These are phyloP conservation scores for Cochlearius cochlearius DNA, from an alignment of 2,113 vertebrate genomes.

Conservation along the genomic window DNA sequence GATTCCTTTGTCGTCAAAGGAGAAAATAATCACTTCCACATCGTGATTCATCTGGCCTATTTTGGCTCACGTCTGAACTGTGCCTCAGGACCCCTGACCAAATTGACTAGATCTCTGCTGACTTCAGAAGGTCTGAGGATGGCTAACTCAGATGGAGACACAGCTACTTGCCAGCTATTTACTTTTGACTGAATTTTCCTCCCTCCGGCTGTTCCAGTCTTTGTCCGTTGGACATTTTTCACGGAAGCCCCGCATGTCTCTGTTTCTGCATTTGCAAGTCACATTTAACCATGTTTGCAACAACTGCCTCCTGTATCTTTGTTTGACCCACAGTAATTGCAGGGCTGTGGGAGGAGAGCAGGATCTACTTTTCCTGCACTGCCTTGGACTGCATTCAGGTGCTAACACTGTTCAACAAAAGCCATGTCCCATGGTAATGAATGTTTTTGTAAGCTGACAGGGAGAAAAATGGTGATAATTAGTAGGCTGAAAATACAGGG, in stretches of 20 bases:
- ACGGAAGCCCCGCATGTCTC: not conserved
- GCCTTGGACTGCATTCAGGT: not conserved
- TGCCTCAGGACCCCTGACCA: not conserved
- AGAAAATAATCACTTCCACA: not conserved
- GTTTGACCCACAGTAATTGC: not conserved
- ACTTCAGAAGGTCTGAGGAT: not conserved
- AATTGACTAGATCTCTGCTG: not conserved
- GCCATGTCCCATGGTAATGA: not conserved
- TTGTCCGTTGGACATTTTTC: not conserved
- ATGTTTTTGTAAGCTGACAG: not conserved
- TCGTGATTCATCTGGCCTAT: not conserved
- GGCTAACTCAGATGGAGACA: not conserved
- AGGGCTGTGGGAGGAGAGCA: not conserved
- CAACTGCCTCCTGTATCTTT: not conserved
- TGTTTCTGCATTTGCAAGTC: not conserved
- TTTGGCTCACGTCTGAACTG: not conserved
- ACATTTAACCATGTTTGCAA: not conserved
- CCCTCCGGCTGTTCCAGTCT: not conserved
- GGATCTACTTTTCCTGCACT: not conserved
- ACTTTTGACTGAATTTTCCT: not conserved
- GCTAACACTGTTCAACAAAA: not conserved
- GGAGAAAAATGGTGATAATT: not conserved
- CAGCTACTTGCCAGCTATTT: not conserved
- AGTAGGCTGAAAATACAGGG: not conserved
- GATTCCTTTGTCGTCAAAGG: not conserved